These are phyloP conservation scores for Amphimallon solstitiale DNA, from an alignment of 2,888 invertebrate species.

Conservation along the genomic window DNA sequence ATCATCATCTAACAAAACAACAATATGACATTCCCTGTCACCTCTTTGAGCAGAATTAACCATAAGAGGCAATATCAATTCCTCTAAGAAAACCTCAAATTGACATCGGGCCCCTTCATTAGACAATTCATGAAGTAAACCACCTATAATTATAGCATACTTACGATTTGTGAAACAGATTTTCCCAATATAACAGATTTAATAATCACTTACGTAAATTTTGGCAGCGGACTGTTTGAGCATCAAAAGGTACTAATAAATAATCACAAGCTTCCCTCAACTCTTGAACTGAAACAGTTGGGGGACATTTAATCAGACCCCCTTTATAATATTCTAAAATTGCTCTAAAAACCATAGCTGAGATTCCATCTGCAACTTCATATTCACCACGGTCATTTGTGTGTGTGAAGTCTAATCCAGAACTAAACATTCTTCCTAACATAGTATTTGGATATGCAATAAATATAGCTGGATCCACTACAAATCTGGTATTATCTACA, in stretches of 20 bases:
- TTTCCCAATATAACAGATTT: slow-evolving; percentile 9
- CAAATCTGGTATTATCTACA: slow-evolving; percentile 93
- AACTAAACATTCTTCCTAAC: slow-evolving; percentile 98
- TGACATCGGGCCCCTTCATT: slow-evolving; percentile 99
- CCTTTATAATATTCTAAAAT: slow-evolving; percentile 95
- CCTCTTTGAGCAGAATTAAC: slow-evolving; percentile 93
- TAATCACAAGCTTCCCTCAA: slow-evolving; percentile 98
- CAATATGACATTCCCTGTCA: slow-evolving; percentile 97
- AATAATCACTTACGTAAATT: slow-evolving; percentile 81
- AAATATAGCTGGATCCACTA: slow-evolving; percentile 92
- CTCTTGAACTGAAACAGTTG: slow-evolving; percentile 95
- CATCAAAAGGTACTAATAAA: slow-evolving; percentile 96
- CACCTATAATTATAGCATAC: slow-evolving; percentile 68
- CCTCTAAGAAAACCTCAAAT: slow-evolving; percentile 96
- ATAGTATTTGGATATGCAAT: slow-evolving; percentile 97
- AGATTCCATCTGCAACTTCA: slow-evolving; percentile 95
- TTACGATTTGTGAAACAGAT: slow-evolving; percentile 16
- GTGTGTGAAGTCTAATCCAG: slow-evolving; percentile 89
- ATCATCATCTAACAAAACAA: slow-evolving; percentile 95
- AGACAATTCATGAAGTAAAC: slow-evolving; percentile 95
- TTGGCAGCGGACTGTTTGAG: slow-evolving; percentile 93
- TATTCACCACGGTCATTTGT: slow-evolving; percentile 97
- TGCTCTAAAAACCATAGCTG: slow-evolving; percentile 93
- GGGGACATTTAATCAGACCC: slow-evolving; percentile 93
- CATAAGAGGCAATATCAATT: slow-evolving; percentile 95